These are phyloP conservation scores for Polydesmus complanatus DNA, from an alignment of 2,888 invertebrate genomes.

Conservation along the genomic window DNA sequence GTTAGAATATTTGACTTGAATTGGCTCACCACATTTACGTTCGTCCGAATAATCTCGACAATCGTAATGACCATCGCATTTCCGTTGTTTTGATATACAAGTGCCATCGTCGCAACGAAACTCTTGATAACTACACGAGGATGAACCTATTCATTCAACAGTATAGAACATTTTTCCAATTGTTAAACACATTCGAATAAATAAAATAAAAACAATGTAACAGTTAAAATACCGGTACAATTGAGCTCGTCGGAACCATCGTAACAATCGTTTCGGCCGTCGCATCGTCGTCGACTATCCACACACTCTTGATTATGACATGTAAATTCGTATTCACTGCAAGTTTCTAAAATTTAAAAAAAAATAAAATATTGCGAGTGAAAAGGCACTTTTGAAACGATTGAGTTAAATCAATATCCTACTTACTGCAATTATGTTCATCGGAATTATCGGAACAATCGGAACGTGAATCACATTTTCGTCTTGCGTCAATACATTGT, in stretches of 20 bases:
- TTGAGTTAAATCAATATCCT: slow-evolving; percentile 1
- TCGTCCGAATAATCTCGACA: slow-evolving; percentile 50
- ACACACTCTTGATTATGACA: slow-evolving; percentile 45
- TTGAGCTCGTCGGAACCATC: slow-evolving; percentile 47
- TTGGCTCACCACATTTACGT: slow-evolving; percentile 25
- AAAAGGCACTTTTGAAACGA: background rate
- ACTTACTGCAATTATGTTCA: slow-evolving; percentile 20
- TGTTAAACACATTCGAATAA: background rate
- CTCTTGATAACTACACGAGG: no score
- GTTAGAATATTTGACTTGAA: no score
- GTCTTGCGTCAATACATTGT: background rate
- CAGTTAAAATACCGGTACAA: slow-evolving; percentile 18
- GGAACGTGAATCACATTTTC: slow-evolving; percentile 38
- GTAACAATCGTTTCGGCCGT: slow-evolving; percentile 44
- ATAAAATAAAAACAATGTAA: background rate
- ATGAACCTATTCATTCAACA: no score
- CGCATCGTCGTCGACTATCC: slow-evolving; percentile 37
- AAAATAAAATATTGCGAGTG: background rate
- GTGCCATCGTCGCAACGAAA: slow-evolving; percentile 45
- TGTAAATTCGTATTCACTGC: slow-evolving; percentile 48
- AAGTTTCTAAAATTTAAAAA: slow-evolving; percentile 29
- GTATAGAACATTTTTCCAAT: slow-evolving; percentile 6
- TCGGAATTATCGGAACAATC: slow-evolving; percentile 23
- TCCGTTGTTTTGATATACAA: slow-evolving; percentile 43
- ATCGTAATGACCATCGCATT: slow-evolving; percentile 44